Base-by-base conservation (phyloP, 2,888 invertebrate genomes). In the Chymomyza amoena region DNA sequence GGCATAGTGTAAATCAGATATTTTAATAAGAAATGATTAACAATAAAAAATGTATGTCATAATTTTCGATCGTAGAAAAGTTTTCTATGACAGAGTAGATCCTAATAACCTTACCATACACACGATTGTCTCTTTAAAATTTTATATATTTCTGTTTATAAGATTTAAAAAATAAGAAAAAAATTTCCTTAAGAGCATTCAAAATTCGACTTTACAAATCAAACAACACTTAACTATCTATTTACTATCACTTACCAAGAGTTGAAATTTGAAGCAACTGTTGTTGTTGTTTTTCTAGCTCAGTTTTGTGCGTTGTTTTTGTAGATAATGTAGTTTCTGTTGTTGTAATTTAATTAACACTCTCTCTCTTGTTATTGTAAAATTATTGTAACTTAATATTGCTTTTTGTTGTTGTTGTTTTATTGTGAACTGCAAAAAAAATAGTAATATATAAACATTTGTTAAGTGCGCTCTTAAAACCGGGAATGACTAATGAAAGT, bases 311-410 rank as follows among this genome's bases (percentile, higher is more conserved):
- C 57, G 65, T 65, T 65, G 59, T 18, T 63, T 6, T 45, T 64
- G 54, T 25, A 54, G 63, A 63, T 61, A 56, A 54, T 62, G 72
- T 18, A 66, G 60, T 70, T 61, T 70, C 16, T 39, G 13, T 25
- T 68, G 2, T 39, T 54, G 50, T 50, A 25, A 63, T 60, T 50
- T 15, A 45, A 51, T 16, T 73, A 61, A 28, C 59, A 20, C 73
- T 68, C 61, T 76, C 61, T 76, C 68, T 45, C 39, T 74, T 61
- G 16, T 57, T 68, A 28, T 63, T 63, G 69, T 74, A 66, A 87
- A 45, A 77, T 73, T 75, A 81, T 76, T 86, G 75, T 77, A 72
- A 73, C 69, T 77, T 77, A 45, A 66, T 84, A 77, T 81, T 75
- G 82, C 87, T 83, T 76, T 63, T 71, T 45, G 39, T 13, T 45